Percentiles rank a stretch among this genome's conserved stretches.
Conservation (phyloP, 2,113 vertebrate genomes). For the Clarias gariepinus region DNA sequence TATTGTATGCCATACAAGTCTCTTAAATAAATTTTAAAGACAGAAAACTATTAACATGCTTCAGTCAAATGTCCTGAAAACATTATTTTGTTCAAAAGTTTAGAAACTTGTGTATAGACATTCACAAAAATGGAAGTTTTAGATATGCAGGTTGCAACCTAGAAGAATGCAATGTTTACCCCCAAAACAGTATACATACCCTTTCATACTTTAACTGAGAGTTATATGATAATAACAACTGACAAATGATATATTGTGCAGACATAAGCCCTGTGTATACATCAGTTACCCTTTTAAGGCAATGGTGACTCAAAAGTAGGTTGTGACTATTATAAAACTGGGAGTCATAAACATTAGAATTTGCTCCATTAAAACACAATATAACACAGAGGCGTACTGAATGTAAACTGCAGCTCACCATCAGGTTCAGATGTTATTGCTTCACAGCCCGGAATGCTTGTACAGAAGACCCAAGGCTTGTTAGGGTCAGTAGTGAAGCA, state of each 20-base stretch:
- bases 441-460: conserved; percentile 89
- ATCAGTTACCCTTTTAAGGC: not conserved
- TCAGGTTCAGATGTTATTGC: conserved; percentile 56
- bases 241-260: not conserved
- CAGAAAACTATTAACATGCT: not conserved
- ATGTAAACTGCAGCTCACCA: conserved; percentile 59
- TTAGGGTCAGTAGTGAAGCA: conserved; percentile 95
- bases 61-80: not conserved
- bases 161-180: not conserved
- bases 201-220: not conserved
- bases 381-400: not conserved
- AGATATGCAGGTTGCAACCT: not conserved
- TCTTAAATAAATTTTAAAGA: not conserved
- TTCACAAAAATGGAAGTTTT: not conserved
- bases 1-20: not conserved
- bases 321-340: not conserved
- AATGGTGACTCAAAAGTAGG: not conserved
- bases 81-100: not conserved
- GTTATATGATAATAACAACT: not conserved
- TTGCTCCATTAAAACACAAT: not conserved
- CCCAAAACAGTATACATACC: not conserved
- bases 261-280: not conserved
- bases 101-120: not conserved
- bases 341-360: not conserved
- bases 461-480: conserved; percentile 87